Conservation (phyloP, 2,888 invertebrate species). For the Ectemnius cavifrons region DNA sequence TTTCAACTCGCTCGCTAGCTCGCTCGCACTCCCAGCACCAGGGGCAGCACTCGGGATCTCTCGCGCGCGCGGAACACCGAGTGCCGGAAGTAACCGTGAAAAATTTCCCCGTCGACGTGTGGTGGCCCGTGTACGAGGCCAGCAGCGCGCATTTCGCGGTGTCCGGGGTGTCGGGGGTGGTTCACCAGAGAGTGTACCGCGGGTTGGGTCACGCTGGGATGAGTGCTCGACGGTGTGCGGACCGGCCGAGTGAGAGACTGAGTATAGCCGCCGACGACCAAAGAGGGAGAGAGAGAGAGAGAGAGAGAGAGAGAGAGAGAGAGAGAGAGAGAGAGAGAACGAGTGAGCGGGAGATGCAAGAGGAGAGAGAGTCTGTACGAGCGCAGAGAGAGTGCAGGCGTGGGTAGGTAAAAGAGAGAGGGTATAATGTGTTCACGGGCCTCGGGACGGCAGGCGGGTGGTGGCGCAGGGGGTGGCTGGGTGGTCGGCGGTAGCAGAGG, state of each 20-base stretch:
- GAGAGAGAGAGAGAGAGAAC: conserved; percentile 36
- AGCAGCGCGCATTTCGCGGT: conserved; percentile 73
- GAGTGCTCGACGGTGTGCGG: conserved; percentile 56
- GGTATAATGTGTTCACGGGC: conserved; percentile 21
- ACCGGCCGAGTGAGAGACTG: conserved; percentile 22
- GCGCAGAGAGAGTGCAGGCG: too few relatives aligned
- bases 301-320: conserved; percentile 46
- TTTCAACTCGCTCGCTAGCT: conserved; percentile 4
- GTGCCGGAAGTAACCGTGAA: conserved; percentile 69
- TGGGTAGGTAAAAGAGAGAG: not conserved
- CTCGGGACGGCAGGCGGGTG: conserved; percentile 7
- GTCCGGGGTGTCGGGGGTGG: conserved; percentile 76
- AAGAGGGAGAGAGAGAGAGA: conserved; percentile 7
- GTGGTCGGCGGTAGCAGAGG: conserved; percentile 37
- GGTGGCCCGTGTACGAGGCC: conserved; percentile 68
- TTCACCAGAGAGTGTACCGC: conserved; percentile 76
- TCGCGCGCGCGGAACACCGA: conserved; percentile 17
- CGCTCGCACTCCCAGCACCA: conserved; percentile 22
- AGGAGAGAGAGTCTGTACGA: too few relatives aligned
- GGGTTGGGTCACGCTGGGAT: conserved; percentile 65
- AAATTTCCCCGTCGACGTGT: conserved; percentile 71
- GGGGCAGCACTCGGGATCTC: too few relatives aligned
- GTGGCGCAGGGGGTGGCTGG: conserved; percentile 20
- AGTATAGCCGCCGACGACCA: conserved; percentile 4
- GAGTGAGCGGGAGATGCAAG: not conserved